Conservation (phyloP, 2,797 vertebrate species). For the Lemur catta region DNA sequence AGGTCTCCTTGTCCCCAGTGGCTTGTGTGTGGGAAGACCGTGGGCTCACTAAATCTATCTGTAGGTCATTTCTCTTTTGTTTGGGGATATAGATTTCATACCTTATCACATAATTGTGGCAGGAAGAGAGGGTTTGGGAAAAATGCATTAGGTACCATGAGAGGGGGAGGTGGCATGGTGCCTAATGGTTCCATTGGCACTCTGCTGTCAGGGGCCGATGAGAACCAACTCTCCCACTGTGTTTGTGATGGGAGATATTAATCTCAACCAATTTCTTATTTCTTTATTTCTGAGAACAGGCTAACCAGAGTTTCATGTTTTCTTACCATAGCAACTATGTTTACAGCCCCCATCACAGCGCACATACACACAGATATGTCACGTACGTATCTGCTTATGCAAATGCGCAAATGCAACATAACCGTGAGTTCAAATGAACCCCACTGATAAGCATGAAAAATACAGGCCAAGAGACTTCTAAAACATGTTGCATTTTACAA, state of each 20-base stretch:
- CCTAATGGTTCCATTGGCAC: constrained; percentile 52
- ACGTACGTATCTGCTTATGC: neutral
- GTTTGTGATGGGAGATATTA: constrained; percentile 56
- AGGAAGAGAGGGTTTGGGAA: neutral
- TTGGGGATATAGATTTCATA: neutral
- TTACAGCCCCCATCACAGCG: neutral
- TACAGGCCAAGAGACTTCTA: neutral
- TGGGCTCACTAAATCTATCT: neutral
- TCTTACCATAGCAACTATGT: neutral
- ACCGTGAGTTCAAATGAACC: neutral
- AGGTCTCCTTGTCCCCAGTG: neutral
- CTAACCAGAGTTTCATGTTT: neutral
- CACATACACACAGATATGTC: neutral
- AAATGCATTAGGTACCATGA: neutral
- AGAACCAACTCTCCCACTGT: constrained; percentile 35
- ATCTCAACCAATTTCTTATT: constrained; percentile 64
- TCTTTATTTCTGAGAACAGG: constrained; percentile 42
- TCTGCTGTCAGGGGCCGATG: neutral
- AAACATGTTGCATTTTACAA: constrained; percentile 2
- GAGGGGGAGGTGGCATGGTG: constrained; percentile 30
- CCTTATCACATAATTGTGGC: neutral
- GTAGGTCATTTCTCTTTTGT: neutral
- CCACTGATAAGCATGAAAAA: neutral
- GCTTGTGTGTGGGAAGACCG: neutral
- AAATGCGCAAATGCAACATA: neutral